A percentile compares a stretch with the other conserved stretches of the same genome.
These are phyloP conservation scores for Dasyprocta punctata DNA, from an alignment of 2,113 vertebrate species.

Conservation along the genomic window DNA sequence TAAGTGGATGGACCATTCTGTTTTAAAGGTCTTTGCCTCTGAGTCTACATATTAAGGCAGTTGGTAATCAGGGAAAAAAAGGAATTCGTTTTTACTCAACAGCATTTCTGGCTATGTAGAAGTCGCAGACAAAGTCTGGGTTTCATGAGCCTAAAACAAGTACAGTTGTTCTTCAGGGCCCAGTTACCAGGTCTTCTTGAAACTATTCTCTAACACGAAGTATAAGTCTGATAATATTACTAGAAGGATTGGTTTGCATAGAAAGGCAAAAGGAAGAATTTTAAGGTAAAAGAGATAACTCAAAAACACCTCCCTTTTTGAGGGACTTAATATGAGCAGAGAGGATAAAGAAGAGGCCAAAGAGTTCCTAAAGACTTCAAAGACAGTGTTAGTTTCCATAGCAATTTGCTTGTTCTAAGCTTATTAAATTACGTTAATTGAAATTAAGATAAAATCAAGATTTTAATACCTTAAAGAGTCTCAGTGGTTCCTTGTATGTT, in stretches of 20 bases:
- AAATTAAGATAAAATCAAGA: conserved; percentile 41
- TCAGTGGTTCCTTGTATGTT: not conserved
- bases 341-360: not conserved
- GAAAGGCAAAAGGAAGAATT: not conserved
- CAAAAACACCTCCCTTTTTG: not conserved
- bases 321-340: not conserved
- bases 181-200: not conserved
- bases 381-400: conserved; percentile 41
- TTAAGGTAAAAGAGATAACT: conserved; percentile 38
- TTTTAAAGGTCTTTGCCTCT: conserved; percentile 14
- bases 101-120: not conserved
- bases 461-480: not conserved
- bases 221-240: not conserved
- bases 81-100: not conserved
- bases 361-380: not conserved
- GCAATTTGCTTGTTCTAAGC: conserved; percentile 22
- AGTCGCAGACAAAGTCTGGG: not conserved
- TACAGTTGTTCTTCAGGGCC: not conserved
- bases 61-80: not conserved
- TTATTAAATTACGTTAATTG: conserved; percentile 32
- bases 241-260: not conserved
- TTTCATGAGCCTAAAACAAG: not conserved
- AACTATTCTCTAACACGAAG: not conserved
- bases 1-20: not conserved
- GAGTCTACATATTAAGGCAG: not conserved